Evolutionary conservation across 2,797 vertebrate genomes (phyloP).

Genomic region (Kryptolebias ocellatus): DNA sequence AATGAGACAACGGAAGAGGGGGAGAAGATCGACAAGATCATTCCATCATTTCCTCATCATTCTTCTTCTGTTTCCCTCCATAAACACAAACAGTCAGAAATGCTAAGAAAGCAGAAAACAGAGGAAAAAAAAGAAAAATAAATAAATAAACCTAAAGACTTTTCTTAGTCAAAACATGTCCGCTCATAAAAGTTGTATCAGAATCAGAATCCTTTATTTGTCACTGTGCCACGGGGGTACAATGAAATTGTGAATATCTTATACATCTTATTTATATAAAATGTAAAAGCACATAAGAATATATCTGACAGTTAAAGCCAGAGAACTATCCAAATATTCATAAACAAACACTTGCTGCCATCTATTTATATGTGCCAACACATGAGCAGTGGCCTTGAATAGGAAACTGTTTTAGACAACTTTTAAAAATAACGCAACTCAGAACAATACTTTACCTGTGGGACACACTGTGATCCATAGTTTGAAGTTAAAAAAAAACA

Average conservation of each 20-base stretch:
- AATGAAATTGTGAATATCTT: too few relatives aligned
- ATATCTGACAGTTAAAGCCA: background rate
- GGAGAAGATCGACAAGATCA: conserved; percentile 68
- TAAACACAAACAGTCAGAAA: conserved; percentile 48
- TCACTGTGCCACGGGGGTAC: too few relatives aligned
- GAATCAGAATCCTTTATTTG: too few relatives aligned
- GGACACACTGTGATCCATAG: conserved; percentile 23
- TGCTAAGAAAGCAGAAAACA: background rate
- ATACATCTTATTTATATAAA: background rate
- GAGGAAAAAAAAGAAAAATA: too few relatives aligned
- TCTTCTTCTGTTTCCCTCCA: conserved; percentile 59
- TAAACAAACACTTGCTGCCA: background rate
- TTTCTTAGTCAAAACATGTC: too few relatives aligned
- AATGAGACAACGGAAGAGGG: conserved; percentile 69
- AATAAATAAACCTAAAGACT: background rate
- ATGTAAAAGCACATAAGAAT: background rate
- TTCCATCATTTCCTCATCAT: conserved; percentile 78
- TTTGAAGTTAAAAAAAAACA: conserved; percentile 20
- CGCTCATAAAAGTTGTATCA: too few relatives aligned
- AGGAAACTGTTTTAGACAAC: background rate
- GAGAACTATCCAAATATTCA: background rate
- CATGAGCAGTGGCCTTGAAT: conserved; percentile 33
- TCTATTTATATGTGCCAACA: background rate
- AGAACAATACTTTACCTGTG: conserved; percentile 35
- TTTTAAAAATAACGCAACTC: conserved; percentile 16